Conservation (phyloP, 1,140 invertebrate genomes). For the Brachionus rubens region DNA sequence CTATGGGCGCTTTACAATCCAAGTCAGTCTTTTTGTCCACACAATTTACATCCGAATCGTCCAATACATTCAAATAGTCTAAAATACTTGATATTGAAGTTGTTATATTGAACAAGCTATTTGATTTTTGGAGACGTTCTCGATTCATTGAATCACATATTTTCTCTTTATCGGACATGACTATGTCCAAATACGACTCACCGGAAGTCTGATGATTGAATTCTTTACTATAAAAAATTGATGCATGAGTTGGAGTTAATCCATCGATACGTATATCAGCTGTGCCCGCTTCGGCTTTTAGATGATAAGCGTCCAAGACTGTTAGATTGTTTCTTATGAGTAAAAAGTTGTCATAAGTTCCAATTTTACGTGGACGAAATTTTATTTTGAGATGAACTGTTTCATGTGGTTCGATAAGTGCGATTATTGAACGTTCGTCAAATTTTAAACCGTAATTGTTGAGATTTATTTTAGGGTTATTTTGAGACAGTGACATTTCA, state of each 20-base stretch:
- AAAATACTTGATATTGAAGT: not conserved
- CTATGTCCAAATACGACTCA: not conserved
- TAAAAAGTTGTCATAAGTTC: conserved; percentile 20
- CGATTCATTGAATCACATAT: not conserved
- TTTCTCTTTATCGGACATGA: too few species aligned
- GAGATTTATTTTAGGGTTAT: not conserved
- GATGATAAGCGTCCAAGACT: conserved; percentile 1
- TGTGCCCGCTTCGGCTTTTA: conserved; percentile 14
- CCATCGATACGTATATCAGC: not conserved
- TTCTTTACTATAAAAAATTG: conserved; percentile 15
- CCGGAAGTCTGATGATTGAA: not conserved
- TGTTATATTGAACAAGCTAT: not conserved
- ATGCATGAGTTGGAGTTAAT: not conserved
- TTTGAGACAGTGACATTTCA: not conserved
- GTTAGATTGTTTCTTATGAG: conserved; percentile 32
- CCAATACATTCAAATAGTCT: conserved; percentile 22
- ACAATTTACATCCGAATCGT: not conserved
- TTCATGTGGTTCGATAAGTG: not conserved
- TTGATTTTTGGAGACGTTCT: not conserved
- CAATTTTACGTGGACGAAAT: conserved; percentile 7
- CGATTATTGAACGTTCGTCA: not conserved
- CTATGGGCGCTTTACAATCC: not conserved
- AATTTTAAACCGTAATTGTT: not conserved
- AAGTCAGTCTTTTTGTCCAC: not conserved
- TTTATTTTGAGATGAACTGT: not conserved